Evolutionary conservation across 2,888 invertebrate species (phyloP), one percentile per base, ranked within the genome.

Genomic region (Suillia variegata): DNA sequence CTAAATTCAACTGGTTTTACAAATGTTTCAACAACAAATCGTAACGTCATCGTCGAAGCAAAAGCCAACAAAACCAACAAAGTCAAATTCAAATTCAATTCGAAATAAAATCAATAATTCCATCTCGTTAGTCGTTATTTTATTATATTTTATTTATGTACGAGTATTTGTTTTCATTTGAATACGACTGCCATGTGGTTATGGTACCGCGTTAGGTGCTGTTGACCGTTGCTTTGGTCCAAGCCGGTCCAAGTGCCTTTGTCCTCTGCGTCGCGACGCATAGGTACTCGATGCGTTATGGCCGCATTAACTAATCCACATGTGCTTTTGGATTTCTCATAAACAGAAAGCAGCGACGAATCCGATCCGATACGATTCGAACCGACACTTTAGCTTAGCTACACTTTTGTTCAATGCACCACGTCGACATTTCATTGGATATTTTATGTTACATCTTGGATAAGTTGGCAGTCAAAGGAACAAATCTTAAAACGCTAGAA

Each of bases 11-110:
- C n/a, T n/a, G n/a, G n/a, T n/a, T n/a, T 26, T 26, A 26, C 26
- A 26, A 26, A 26, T 26, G n/a, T n/a, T 10, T 6, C 26, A 26
- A 26, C 5, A 10, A 26, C 26, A 12, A 62, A 63, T 54, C 52
- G 64, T 61, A 56, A 69, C 72, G 70, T 71, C 72, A 73, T 73
- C 62, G 65, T 56, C 54, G 20, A 31, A 50, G 45, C 33, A 15
- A 51, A 24, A 51, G 5, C 20, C 20, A 3, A 45, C 18, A 38
- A 26, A 38, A 38, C 38, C 10, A 5, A 31, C 8, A 6, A 38
- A 38, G n/a, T n/a, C n/a, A n/a, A n/a, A n/a, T n/a, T n/a, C n/a
- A n/a, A n/a, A n/a, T n/a, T n/a, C n/a, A n/a, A n/a, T n/a, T n/a
- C n/a, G n/a, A n/a, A n/a, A n/a, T n/a, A n/a, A n/a, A 38, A 38